Base-by-base conservation (phyloP, 2,888 invertebrate genomes). In the Kuschelorhynchus macadamiae region DNA sequence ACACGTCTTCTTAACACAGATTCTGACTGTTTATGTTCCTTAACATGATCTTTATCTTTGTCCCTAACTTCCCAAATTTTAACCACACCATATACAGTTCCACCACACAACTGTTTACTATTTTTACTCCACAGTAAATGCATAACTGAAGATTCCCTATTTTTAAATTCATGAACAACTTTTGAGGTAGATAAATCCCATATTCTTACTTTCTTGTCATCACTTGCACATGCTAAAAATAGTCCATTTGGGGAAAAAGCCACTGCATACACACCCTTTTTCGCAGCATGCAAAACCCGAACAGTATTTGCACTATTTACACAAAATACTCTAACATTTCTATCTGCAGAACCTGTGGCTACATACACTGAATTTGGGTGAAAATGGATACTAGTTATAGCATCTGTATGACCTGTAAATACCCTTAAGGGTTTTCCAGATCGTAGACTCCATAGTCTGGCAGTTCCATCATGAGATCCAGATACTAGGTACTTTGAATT, bases 281-380 rank as follows among this genome's bases (percentile, higher is more conserved):
- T 89, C 76, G 94, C 92, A 8, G 93, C 95, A 44, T 89, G 87
- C 72, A 95, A 89, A 39, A 96, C 88, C 57, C 97, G 88, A 71
- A 95, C 90, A 52, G 94, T 86, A 74, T 91, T 91, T 9, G 93
- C 95, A 79, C 93, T 93, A 69, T 92, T 90, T 56, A 94, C 89
- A 74, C 90, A 91, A 96, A 96, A 97, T 77, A 97, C 84, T 30
- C 96, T 88, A 49, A 96, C 90, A 36, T 92, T 92, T 80, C 92
- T 91, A 85, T 97, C 97, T n/a, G 92, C 89, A 1, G 96, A 94
- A 8, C 96, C 97, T 0, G 95, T 94, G 33, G 95, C 96, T 73
- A 97, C 80, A 81, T 97, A 97, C 75, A 91, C 89, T 74, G 93
- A 92, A 83, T 96, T 97, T 0, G 96, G 95, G 85, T 97, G 97